Evolutionary conservation across 2,113 vertebrate species (phyloP), one percentile per base, ranked within the genome.

Genomic region (Neotragus moschatus): DNA sequence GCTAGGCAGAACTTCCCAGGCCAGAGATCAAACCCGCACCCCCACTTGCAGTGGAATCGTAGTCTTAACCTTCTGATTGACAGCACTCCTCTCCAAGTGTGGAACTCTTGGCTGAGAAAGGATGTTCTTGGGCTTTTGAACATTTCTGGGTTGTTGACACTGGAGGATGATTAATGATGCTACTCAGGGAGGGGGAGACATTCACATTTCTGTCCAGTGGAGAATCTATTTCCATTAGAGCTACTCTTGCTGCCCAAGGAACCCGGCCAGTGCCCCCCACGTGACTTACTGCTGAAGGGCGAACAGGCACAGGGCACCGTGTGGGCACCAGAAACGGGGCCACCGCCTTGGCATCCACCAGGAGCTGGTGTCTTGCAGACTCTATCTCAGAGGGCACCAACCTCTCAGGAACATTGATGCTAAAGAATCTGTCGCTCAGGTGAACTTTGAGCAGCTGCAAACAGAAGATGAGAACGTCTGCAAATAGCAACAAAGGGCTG

Each of bases 211-310:
- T 92, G 79, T 56, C 73, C 73, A 47, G 45, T 33, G 17, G 56
- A 73, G 61, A 21, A 79, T 93, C 86, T 63, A 3, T 93, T 94
- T 92, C 26, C 43, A 84, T 97, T 53, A 85, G 82, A 91, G 89
- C 70, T 66, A 51, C 36, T 89, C 47, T 73, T 60, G 23, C 61
- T 87, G 70, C 23, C 80, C 30, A 75, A 28, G 90, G 51, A 28
- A 87, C 23, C 15, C 30, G 55, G n/a, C 30, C 25, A 4, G 45
- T 56, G 1, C 43, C 16, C 33, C 49, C 30, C 36, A 39, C 0
- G 16, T 91, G 45, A 58, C 23, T 55, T 12, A 36, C 49, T 80
- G 58, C 87, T 36, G 82, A 51, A 86, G 51, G n/a, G 55, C 70
- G 47, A n/a, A 12, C 10, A 25, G 66, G 25, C 60, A 26, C 5